These are phyloP conservation scores for Erythrocercus mccallii DNA, from an alignment of 2,113 vertebrate species.

Conservation along the genomic window DNA sequence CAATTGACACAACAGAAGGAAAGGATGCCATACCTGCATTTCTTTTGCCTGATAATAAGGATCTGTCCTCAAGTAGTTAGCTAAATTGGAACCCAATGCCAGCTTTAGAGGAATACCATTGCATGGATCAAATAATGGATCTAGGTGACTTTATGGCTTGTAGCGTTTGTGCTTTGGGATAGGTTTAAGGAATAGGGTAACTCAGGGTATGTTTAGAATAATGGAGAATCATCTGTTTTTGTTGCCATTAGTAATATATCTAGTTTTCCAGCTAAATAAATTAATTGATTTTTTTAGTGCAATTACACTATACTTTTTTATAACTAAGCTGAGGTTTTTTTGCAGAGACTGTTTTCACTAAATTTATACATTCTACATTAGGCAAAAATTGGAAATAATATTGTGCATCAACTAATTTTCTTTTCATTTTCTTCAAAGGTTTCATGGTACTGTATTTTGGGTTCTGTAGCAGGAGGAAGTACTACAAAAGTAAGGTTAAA, in stretches of 20 bases:
- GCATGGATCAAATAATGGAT: neutral
- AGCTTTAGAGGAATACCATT: neutral
- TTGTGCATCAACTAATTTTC: neutral
- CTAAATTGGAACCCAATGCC: neutral
- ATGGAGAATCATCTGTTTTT: neutral
- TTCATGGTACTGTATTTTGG: constrained; percentile 88
- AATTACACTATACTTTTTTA: neutral
- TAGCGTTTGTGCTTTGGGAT: neutral
- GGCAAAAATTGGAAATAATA: neutral
- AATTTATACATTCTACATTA: neutral
- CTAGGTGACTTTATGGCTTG: neutral
- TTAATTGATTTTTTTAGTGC: neutral
- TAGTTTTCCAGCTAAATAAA: neutral
- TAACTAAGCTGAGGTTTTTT: neutral
- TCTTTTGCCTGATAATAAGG: neutral
- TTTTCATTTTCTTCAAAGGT: constrained; percentile 72
- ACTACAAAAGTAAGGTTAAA: constrained; percentile 86
- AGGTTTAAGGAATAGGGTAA: neutral
- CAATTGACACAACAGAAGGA: neutral
- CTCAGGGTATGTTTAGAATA: neutral
- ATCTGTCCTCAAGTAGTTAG: neutral
- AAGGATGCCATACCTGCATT: neutral
- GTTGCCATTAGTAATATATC: neutral
- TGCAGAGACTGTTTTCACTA: neutral
- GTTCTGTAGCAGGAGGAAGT: constrained; percentile 73